Evolutionary conservation across 2,888 invertebrate genomes (phyloP).

Genomic region (Andrena hattorfiana): DNA sequence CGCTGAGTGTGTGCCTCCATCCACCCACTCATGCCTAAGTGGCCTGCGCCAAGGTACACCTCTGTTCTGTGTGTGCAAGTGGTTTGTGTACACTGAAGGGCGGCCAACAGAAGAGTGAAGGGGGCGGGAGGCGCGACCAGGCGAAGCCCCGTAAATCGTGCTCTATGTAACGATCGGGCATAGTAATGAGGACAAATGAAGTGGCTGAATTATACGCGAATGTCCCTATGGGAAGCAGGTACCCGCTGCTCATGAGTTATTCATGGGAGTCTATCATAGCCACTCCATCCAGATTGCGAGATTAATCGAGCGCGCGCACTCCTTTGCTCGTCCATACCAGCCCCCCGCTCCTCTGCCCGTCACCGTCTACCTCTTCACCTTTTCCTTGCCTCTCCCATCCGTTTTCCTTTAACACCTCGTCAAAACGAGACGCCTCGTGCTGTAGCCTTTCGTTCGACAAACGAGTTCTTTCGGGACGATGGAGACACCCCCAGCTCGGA

Average conservation of each 20-base stretch:
- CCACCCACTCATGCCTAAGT: constrained; percentile 1
- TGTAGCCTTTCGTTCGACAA: constrained; percentile 46
- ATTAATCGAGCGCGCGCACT: constrained; percentile 83
- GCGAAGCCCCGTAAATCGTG: constrained; percentile 78
- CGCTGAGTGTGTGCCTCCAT: constrained; percentile 10
- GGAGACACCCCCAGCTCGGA: constrained; percentile 4
- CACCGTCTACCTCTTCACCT: constrained; percentile 58
- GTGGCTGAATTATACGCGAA: constrained; percentile 84
- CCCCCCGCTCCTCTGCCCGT: constrained; percentile 18
- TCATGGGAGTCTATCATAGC: constrained; percentile 84
- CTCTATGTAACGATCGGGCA: constrained; percentile 81
- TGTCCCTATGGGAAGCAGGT: constrained; percentile 80
- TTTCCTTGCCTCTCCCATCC: constrained; percentile 38
- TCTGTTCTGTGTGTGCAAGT: constrained; percentile 48
- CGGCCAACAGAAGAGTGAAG: constrained; percentile 28
- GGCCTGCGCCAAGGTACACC: constrained; percentile 32
- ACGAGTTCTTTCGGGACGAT: constrained; percentile 52
- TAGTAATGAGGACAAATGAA: constrained; percentile 84
- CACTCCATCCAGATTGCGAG: constrained; percentile 84
- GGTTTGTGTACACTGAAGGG: constrained; percentile 49
- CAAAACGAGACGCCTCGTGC: constrained; percentile 10
- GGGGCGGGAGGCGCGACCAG: constrained; percentile 53
- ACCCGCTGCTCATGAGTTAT: constrained; percentile 82
- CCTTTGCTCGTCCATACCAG: constrained; percentile 75
- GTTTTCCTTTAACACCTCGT: constrained; percentile 58